Evolutionary conservation across 1,140 invertebrate genomes (phyloP).

Genomic region (Melitaea cinxia): DNA sequence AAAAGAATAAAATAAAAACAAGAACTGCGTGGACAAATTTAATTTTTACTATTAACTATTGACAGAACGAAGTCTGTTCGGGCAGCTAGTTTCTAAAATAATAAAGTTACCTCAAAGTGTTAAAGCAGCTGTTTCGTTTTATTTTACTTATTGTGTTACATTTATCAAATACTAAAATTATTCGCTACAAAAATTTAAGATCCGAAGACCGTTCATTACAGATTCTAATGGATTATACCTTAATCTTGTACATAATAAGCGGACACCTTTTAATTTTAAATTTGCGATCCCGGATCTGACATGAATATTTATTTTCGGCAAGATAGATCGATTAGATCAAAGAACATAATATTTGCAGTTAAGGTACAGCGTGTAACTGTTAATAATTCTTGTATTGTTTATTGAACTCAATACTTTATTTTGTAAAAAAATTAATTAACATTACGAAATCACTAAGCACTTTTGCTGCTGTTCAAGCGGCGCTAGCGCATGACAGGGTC

Average conservation of each 20-base stretch:
- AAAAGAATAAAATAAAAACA: too few species aligned
- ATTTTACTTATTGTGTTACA: too few species aligned
- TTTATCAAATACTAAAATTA: too few species aligned
- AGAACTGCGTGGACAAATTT: too few species aligned
- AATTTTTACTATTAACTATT: too few species aligned
- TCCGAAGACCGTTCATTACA: neutral
- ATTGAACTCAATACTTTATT: neutral
- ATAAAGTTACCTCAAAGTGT: too few species aligned
- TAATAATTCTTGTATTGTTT: neutral
- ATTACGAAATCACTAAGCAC: slow-evolving; percentile 11
- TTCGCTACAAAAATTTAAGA: neutral
- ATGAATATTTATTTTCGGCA: slow-evolving; percentile 6
- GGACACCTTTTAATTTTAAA: neutral
- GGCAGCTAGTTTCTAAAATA: too few species aligned
- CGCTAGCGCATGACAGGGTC: slow-evolving; percentile 73
- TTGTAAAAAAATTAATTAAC: neutral
- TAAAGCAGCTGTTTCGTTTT: too few species aligned
- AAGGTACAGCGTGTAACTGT: neutral
- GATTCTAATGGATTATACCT: neutral
- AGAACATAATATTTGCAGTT: slow-evolving; percentile 5
- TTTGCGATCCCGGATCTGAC: neutral
- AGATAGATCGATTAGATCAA: too few species aligned
- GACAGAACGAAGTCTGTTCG: too few species aligned
- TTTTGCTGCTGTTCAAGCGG: slow-evolving; percentile 43
- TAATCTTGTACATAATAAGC: neutral